Evolutionary conservation across 1,140 invertebrate species (phyloP).

Genomic region (Danaus melanippus): DNA sequence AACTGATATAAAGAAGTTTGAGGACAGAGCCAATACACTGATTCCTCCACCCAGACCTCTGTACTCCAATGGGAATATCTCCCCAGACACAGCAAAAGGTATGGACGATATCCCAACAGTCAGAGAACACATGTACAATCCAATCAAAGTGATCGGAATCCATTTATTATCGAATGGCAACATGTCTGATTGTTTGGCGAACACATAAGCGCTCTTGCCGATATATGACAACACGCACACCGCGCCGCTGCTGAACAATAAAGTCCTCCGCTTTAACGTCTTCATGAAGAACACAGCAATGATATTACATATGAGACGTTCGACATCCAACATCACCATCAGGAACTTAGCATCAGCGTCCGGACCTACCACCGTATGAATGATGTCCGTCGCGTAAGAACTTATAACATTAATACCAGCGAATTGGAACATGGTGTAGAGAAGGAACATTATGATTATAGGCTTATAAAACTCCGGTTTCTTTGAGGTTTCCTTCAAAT

Average conservation of each 20-base stretch:
- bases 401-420: conserved; percentile 62
- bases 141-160: conserved; percentile 50
- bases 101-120: conserved; percentile 59
- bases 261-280: conserved; percentile 45
- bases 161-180: conserved; percentile 41
- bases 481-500: conserved; percentile 34
- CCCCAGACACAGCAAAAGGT: conserved; percentile 58
- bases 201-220: conserved; percentile 47
- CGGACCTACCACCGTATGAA: conserved; percentile 45
- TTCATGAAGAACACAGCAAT: conserved; percentile 59
- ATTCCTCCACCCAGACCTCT: conserved; percentile 57
- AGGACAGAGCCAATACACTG: conserved; percentile 44
- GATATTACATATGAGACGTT: conserved; percentile 54
- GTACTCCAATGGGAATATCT: conserved; percentile 60
- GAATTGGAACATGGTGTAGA: conserved; percentile 61
- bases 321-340: conserved; percentile 56
- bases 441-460: conserved; percentile 55
- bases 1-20: conserved; percentile 56
- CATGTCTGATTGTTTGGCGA: conserved; percentile 33
- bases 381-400: conserved; percentile 59
- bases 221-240: conserved; percentile 53
- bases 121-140: conserved; percentile 56
- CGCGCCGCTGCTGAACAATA: conserved; percentile 44
- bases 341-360: conserved; percentile 48
- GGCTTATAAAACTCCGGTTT: conserved; percentile 66